A percentile compares a stretch with the other conserved stretches of the same genome.
phyloP scores from a whole-genome alignment of 2,888 invertebrate species.

The Thelaira solivaga region DNA sequence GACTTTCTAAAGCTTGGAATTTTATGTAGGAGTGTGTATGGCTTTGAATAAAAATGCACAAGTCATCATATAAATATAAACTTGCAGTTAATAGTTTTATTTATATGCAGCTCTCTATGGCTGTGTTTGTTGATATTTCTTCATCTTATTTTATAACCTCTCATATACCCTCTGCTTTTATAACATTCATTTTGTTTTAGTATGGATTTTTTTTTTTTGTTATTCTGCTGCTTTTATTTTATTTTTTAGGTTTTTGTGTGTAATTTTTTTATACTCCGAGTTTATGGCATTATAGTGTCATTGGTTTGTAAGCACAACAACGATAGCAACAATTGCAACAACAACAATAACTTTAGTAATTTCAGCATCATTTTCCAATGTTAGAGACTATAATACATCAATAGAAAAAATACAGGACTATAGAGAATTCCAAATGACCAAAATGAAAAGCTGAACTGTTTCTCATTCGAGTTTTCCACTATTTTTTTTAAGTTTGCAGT shows the following conservation, averaged over 20 bases:
- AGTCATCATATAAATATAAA: background rate
- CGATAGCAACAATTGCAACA: constrained; percentile 24
- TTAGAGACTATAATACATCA: constrained; percentile 47
- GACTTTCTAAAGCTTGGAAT: background rate
- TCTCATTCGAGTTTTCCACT: background rate
- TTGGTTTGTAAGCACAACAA: constrained; percentile 43
- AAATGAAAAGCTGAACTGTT: constrained; percentile 5
- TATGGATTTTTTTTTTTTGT: constrained; percentile 21
- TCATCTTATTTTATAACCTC: constrained; percentile 6
- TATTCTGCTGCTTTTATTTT: background rate
- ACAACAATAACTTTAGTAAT: background rate
- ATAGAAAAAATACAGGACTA: constrained; percentile 50
- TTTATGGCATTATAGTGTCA: constrained; percentile 53
- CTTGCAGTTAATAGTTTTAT: constrained; percentile 36
- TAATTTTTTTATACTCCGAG: constrained; percentile 7
- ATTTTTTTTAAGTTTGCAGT: background rate
- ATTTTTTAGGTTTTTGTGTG: background rate
- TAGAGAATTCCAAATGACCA: constrained; percentile 19
- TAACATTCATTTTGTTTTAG: constrained; percentile 21
- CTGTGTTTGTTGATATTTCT: background rate
- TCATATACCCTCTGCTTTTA: background rate
- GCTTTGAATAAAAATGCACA: background rate
- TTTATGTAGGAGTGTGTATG: background rate
- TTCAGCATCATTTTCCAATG: constrained; percentile 38
- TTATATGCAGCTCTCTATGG: background rate